A percentile compares a stretch with the other conserved stretches of the same genome.
Evolutionary conservation across 2,888 invertebrate genomes (phyloP).

Genomic region (Apomyelois bistriatella): DNA sequence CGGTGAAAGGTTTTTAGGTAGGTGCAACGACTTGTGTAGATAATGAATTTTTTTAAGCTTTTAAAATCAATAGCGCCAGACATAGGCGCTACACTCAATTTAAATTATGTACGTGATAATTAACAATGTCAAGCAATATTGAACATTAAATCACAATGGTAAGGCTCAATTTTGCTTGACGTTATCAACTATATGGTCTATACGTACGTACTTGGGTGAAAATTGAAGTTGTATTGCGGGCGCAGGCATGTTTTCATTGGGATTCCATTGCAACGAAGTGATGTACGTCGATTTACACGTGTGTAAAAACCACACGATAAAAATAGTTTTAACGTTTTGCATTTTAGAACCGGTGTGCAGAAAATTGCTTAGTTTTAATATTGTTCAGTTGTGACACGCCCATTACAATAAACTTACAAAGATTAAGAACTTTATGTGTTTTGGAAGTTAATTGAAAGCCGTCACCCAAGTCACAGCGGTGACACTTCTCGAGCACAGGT

Average conservation of each 20-base stretch:
- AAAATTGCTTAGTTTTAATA: no score
- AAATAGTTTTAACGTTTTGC: no score
- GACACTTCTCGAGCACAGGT: no score
- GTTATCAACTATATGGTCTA: neutral
- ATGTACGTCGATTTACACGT: neutral
- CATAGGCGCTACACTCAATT: neutral
- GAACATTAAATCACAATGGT: neutral
- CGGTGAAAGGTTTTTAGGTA: constrained; percentile 14
- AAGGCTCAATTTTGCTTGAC: neutral
- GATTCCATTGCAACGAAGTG: neutral
- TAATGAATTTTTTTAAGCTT: neutral
- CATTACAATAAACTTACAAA: no score
- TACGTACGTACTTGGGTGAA: no score
- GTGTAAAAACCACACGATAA: neutral
- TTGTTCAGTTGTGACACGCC: no score
- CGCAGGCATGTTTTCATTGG: neutral
- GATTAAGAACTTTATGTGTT: no score
- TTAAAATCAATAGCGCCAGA: no score
- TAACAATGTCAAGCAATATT: neutral
- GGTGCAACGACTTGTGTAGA: neutral
- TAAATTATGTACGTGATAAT: neutral
- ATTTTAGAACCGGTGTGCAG: no score
- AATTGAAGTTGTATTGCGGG: no score
- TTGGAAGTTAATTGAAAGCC: no score
- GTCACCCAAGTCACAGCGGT: no score